Conservation (phyloP, 2,797 vertebrate species). For the Sphenodon punctatus region DNA sequence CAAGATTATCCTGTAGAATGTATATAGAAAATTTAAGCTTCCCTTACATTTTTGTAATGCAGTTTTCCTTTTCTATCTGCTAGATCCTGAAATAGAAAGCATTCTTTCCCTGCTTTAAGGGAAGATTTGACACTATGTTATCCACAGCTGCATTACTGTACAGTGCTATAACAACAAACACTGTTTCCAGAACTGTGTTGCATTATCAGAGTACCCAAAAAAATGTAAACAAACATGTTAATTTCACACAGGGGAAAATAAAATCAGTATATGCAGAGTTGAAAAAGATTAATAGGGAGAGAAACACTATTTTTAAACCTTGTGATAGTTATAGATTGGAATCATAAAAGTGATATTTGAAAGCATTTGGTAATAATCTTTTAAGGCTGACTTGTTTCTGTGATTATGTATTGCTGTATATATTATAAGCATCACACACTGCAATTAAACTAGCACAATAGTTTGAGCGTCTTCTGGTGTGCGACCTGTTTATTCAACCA, state of each 20-base stretch:
- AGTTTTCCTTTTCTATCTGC: too few species aligned
- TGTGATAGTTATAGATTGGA: conserved; percentile 15
- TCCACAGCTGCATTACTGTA: too few species aligned
- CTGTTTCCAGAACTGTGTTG: not conserved
- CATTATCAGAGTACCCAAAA: not conserved
- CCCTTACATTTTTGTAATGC: too few species aligned
- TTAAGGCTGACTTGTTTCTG: conserved; percentile 49
- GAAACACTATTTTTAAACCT: conserved; percentile 39
- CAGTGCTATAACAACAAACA: too few species aligned
- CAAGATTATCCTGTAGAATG: too few species aligned
- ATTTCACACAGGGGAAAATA: conserved; percentile 22
- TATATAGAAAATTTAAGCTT: too few species aligned
- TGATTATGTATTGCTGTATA: not conserved
- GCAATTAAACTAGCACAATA: not conserved
- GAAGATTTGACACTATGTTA: too few species aligned
- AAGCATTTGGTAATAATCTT: conserved; percentile 42
- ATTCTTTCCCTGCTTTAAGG: too few species aligned
- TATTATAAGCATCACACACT: conserved; percentile 12
- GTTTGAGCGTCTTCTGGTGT: too few species aligned
- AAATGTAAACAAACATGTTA: not conserved
- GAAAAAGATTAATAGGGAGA: conserved; percentile 36
- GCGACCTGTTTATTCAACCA: too few species aligned
- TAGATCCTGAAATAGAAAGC: too few species aligned
- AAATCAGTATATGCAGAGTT: not conserved
- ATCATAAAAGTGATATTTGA: conserved; percentile 34